Evolutionary conservation across 2,797 vertebrate genomes (phyloP).

Genomic region (Rhodeus uyekii): DNA sequence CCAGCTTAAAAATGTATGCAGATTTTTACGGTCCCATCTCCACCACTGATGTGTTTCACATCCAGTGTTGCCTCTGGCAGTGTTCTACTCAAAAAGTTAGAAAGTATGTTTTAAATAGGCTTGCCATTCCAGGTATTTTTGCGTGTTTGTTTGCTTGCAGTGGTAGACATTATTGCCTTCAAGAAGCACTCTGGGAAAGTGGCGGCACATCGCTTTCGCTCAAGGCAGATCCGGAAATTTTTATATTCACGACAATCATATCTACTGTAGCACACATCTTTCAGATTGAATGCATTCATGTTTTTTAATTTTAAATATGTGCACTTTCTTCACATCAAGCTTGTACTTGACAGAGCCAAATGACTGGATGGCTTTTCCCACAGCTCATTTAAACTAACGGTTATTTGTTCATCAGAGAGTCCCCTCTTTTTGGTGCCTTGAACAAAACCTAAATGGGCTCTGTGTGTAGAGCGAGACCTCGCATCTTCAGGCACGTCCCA

Average conservation of each 20-base stretch:
- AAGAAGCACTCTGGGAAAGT: background rate
- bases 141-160: slow-evolving; percentile 25
- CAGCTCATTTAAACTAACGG: slow-evolving; percentile 16
- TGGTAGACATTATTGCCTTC: background rate
- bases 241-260: slow-evolving; percentile 20
- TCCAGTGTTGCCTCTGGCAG: slow-evolving; percentile 27
- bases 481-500: background rate
- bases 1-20: slow-evolving; percentile 41
- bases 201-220: background rate
- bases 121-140: slow-evolving; percentile 13
- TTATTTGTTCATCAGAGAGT: slow-evolving; percentile 17
- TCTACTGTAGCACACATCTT: background rate
- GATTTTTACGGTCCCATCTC: slow-evolving; percentile 41
- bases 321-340: background rate
- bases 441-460: background rate
- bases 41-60: slow-evolving; percentile 24
- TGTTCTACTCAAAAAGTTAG: slow-evolving; percentile 23
- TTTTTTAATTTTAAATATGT: background rate
- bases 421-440: background rate
- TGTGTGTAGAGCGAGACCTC: background rate
- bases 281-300: slow-evolving; percentile 4
- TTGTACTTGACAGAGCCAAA: background rate
- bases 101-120: slow-evolving; percentile 29
- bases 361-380: background rate
- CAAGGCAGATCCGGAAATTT: slow-evolving; percentile 31